These are phyloP conservation scores for Cyprinodon diabolis DNA, from an alignment of 2,797 vertebrate genomes.

Conservation along the genomic window DNA sequence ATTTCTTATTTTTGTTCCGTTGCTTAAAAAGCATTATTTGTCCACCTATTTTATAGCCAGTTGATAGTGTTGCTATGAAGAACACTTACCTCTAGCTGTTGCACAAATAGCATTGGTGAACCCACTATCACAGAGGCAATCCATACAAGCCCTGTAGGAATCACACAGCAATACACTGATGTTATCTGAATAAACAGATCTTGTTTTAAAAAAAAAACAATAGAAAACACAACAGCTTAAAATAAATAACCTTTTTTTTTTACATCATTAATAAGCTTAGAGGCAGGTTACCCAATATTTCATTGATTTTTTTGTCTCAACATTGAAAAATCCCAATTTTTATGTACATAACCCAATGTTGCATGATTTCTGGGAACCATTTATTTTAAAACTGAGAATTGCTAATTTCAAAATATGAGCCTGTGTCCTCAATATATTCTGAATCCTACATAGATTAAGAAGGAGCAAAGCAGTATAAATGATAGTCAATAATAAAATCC, in stretches of 20 bases:
- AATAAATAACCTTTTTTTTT: not conserved
- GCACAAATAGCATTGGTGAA: slow-evolving; percentile 86
- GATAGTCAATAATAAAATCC: not conserved
- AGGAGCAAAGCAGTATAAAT: not conserved
- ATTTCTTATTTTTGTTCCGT: no score
- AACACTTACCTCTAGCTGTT: slow-evolving; percentile 81
- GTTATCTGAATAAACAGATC: not conserved
- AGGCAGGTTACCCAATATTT: not conserved
- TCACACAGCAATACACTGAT: slow-evolving; percentile 3
- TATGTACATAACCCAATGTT: not conserved
- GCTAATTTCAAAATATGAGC: not conserved
- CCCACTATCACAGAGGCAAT: slow-evolving; percentile 82
- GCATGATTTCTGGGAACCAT: not conserved
- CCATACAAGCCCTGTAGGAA: slow-evolving; percentile 82
- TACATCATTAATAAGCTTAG: not conserved
- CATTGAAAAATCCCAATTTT: not conserved
- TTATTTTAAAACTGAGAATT: not conserved
- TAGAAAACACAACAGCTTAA: not conserved
- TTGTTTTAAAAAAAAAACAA: not conserved
- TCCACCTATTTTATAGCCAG: no score
- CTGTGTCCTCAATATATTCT: not conserved
- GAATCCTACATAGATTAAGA: not conserved
- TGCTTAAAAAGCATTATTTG: no score
- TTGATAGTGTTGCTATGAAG: not conserved
- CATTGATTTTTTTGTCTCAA: not conserved